Conservation (phyloP, 2,113 vertebrate genomes). For the Etheostoma spectabile region DNA sequence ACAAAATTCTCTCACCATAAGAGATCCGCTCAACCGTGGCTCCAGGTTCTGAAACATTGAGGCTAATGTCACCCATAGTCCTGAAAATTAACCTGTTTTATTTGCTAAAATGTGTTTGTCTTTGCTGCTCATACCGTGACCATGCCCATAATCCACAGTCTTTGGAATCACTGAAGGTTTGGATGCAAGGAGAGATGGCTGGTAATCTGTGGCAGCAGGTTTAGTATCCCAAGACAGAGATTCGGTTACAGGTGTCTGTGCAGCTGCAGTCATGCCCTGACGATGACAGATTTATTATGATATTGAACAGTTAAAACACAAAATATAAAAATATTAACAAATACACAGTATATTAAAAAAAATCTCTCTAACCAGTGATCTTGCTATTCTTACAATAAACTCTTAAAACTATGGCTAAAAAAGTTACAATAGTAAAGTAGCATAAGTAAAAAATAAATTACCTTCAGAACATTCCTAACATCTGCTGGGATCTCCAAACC, state of each 20-base stretch:
- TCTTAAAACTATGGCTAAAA: neutral
- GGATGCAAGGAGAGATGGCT: slow-evolving; percentile 70
- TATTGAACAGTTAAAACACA: neutral
- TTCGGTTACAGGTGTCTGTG: slow-evolving; percentile 50
- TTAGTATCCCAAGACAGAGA: slow-evolving; percentile 83
- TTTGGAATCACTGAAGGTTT: slow-evolving; percentile 89
- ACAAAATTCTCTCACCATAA: slow-evolving; percentile 95
- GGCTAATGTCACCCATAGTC: slow-evolving; percentile 7
- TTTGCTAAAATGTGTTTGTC: neutral
- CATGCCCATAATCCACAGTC: slow-evolving; percentile 93
- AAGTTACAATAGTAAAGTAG: neutral
- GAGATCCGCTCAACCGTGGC: slow-evolving; percentile 94
- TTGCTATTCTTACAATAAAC: neutral
- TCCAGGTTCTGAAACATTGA: slow-evolving; percentile 77
- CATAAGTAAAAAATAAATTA: slow-evolving; percentile 33
- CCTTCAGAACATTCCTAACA: slow-evolving; percentile 83
- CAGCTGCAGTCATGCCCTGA: slow-evolving; percentile 76
- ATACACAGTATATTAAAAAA: neutral
- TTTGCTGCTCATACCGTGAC: slow-evolving; percentile 85
- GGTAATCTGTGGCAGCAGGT: slow-evolving; percentile 53
- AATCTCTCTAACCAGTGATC: neutral
- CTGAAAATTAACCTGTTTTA: neutral
- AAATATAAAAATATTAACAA: neutral
- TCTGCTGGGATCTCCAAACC: slow-evolving; percentile 85
- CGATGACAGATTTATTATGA: neutral